Evolutionary conservation across 2,797 vertebrate genomes (phyloP).

Genomic region (Malurus leucopterus): DNA sequence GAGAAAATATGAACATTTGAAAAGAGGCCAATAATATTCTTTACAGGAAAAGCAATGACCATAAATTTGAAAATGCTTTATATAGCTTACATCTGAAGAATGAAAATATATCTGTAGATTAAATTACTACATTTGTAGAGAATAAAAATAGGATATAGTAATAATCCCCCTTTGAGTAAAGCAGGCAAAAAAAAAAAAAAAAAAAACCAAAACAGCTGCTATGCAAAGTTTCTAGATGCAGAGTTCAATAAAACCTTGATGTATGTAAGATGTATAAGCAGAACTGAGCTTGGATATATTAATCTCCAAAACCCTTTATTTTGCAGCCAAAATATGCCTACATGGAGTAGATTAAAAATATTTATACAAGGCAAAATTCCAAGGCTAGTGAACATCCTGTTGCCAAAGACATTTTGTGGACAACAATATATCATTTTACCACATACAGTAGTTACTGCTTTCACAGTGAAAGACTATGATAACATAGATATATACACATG

Average conservation of each 20-base stretch:
- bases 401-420: conserved; percentile 62
- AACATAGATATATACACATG: conserved; percentile 19
- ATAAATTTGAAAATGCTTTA: conserved; percentile 44
- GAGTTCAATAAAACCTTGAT: conserved; percentile 66
- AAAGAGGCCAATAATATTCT: conserved; percentile 25
- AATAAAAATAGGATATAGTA: conserved; percentile 52
- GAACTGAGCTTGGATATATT: conserved; percentile 61
- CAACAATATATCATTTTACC: conserved; percentile 67
- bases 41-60: conserved; percentile 32
- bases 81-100: conserved; percentile 47
- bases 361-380: conserved; percentile 69
- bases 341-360: conserved; percentile 68
- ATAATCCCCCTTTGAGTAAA: conserved; percentile 44
- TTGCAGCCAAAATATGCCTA: conserved; percentile 70
- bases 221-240: conserved; percentile 46
- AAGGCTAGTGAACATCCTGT: conserved; percentile 65
- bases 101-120: conserved; percentile 38
- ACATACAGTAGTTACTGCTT: conserved; percentile 64
- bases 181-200: not conserved
- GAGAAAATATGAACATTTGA: conserved; percentile 46
- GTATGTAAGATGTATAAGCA: conserved; percentile 60
- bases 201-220: conserved; percentile 37
- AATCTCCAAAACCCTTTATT: conserved; percentile 61
- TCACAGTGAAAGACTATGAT: conserved; percentile 37
- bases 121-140: conserved; percentile 48